These are phyloP conservation scores for Montifringilla adamsi DNA, from an alignment of 2,113 vertebrate species.

Conservation along the genomic window DNA sequence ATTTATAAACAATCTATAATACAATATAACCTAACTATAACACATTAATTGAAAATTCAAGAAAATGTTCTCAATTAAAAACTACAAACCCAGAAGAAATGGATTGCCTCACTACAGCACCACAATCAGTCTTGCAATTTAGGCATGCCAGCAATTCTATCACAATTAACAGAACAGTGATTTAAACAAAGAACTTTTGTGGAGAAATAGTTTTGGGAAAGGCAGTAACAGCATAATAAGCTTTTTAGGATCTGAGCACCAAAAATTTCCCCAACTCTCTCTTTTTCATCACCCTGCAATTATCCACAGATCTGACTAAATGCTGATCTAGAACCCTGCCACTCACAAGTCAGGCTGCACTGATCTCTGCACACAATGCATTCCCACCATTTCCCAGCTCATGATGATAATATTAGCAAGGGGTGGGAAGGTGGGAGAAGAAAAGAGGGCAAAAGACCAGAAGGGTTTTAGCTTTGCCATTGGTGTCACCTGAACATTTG, in stretches of 20 bases:
- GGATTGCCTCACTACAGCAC: neutral
- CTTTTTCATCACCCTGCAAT: neutral
- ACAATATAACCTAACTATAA: neutral
- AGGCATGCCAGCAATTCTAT: neutral
- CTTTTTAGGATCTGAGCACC: neutral
- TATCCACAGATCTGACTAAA: neutral
- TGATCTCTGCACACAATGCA: neutral
- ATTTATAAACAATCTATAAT: neutral
- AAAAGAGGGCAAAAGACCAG: neutral
- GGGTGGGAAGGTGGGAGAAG: accelerated
- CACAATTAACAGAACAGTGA: neutral
- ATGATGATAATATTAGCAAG: neutral
- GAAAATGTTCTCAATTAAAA: neutral
- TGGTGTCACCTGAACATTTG: neutral
- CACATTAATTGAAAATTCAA: neutral
- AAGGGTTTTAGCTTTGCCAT: neutral
- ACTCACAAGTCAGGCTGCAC: neutral
- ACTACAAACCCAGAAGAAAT: neutral
- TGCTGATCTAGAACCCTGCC: neutral
- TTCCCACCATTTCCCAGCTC: neutral
- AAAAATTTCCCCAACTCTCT: neutral
- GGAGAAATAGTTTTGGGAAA: neutral
- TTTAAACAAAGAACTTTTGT: neutral
- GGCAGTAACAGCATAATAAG: neutral
- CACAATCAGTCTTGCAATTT: neutral